A percentile compares a stretch with the other conserved stretches of the same genome.
Conservation (phyloP, 2,797 vertebrate genomes). For the Carcharodon carcharias region DNA sequence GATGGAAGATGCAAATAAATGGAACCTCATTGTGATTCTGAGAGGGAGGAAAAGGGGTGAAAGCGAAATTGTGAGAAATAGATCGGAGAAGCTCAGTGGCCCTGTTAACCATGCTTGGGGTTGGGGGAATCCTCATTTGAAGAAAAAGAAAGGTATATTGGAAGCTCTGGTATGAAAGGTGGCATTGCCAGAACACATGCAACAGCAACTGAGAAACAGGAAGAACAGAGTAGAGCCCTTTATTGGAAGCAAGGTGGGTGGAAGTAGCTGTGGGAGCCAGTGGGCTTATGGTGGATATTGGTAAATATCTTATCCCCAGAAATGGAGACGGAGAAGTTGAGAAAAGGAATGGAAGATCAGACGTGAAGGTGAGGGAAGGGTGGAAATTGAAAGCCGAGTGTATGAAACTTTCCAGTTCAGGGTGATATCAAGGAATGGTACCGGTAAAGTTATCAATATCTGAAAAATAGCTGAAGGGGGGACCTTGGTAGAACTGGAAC, state of each 20-base stretch:
- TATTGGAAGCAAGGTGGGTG: neutral
- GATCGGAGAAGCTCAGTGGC: neutral
- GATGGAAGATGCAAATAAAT: neutral
- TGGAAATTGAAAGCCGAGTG: neutral
- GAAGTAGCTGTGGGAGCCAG: neutral
- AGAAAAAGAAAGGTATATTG: neutral
- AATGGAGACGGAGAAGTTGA: neutral
- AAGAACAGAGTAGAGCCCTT: too few species aligned
- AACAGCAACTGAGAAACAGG: too few species aligned
- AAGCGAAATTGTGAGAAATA: neutral
- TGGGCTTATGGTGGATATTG: neutral
- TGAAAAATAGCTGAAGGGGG: too few species aligned
- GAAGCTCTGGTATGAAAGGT: neutral
- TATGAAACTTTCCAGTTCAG: neutral
- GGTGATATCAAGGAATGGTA: neutral
- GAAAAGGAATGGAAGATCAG: neutral
- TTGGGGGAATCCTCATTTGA: neutral
- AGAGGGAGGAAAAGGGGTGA: neutral
- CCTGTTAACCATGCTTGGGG: neutral
- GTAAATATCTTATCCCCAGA: neutral
- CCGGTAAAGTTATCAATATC: neutral
- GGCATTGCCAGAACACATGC: neutral
- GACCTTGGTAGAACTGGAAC: too few species aligned
- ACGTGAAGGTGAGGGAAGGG: neutral
- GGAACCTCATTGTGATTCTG: neutral